phyloP scores from a whole-genome alignment of 2,113 vertebrate genomes.

The Megaleporinus macrocephalus region DNA sequence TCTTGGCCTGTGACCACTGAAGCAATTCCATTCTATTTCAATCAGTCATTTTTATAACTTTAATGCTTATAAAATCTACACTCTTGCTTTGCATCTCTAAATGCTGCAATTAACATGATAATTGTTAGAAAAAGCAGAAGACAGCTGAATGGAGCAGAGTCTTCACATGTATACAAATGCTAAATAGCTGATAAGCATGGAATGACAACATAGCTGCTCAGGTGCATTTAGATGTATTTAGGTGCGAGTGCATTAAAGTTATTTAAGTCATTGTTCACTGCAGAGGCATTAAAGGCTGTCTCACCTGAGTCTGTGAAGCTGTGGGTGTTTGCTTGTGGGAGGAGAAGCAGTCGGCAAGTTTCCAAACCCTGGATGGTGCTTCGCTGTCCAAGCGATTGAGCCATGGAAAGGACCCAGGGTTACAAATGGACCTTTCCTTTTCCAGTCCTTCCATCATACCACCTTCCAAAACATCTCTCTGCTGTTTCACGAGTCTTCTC shows the following conservation, averaged over 20 bases:
- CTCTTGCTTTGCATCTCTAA: not conserved
- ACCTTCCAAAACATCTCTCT: slow-evolving; percentile 82
- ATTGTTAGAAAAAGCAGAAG: too few relatives aligned
- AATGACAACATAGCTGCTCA: too few relatives aligned
- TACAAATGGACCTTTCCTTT: slow-evolving; percentile 79
- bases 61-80: not conserved
- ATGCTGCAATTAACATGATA: not conserved
- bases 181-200: not conserved
- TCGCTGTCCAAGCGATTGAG: slow-evolving; percentile 81
- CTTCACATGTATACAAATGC: not conserved
- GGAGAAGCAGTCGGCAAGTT: slow-evolving; percentile 91
- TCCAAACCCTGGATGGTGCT: slow-evolving; percentile 89
- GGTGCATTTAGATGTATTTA: too few relatives aligned
- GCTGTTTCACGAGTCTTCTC: slow-evolving; percentile 79
- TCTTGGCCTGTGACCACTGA: too few relatives aligned
- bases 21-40: too few relatives aligned
- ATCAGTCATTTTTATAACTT: too few relatives aligned
- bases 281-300: not conserved
- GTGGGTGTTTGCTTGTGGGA: slow-evolving; percentile 79
- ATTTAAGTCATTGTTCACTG: not conserved
- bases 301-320: slow-evolving; percentile 81
- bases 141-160: too few relatives aligned
- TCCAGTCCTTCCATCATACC: slow-evolving; percentile 90
- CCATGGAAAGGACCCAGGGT: slow-evolving; percentile 83
- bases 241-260: too few relatives aligned